Conservation (phyloP, 2,113 vertebrate genomes). For the Lophotis ruficrista region DNA sequence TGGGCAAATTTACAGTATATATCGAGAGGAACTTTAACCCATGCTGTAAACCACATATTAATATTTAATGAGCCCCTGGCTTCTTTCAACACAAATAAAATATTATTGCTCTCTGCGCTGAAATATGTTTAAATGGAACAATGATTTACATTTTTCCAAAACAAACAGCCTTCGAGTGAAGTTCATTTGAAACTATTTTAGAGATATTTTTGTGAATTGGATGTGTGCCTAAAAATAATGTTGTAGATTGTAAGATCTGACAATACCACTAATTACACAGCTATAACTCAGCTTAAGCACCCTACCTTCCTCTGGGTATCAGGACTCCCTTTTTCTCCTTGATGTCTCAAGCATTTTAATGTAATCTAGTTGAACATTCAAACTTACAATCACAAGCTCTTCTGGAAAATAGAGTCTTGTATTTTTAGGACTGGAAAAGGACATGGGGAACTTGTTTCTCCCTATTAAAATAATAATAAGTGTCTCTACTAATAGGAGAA, state of each 20-base stretch:
- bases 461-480: not conserved
- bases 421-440: slow-evolving; percentile 20
- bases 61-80: not conserved
- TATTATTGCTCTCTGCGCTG: not conserved
- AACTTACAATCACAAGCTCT: not conserved
- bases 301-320: not conserved
- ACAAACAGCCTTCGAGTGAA: slow-evolving; percentile 14
- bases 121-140: not conserved
- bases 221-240: not conserved
- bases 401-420: not conserved
- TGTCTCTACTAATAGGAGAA: not conserved
- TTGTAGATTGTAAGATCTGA: not conserved
- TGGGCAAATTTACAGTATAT: not conserved
- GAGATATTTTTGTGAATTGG: not conserved
- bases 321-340: not conserved
- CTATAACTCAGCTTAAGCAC: not conserved
- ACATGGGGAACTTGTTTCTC: not conserved
- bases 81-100: slow-evolving; percentile 5
- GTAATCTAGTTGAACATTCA: not conserved
- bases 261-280: not conserved
- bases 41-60: not conserved
- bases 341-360: not conserved
- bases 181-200: not conserved
- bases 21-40: not conserved
- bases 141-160: slow-evolving; percentile 51